A percentile compares a stretch with the other conserved stretches of the same genome.
Conservation (phyloP, 2,797 vertebrate genomes). For the Centroberyx gerrardi region DNA sequence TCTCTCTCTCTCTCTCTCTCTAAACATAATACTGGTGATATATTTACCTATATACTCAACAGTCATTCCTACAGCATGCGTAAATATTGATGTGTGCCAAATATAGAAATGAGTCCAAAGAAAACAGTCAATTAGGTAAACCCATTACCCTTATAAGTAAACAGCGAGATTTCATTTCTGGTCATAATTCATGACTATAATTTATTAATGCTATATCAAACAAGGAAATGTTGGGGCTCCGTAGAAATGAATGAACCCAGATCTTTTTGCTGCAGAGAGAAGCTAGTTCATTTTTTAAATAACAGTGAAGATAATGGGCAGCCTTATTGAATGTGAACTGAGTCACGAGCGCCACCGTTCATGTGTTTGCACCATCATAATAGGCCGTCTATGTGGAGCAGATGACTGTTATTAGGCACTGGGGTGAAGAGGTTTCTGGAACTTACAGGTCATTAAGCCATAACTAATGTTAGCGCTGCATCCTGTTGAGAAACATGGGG, state of each 20-base stretch:
- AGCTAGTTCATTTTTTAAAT: slow-evolving; percentile 19
- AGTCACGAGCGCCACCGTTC: slow-evolving; percentile 21
- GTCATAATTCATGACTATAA: slow-evolving; percentile 30
- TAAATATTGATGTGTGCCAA: slow-evolving; percentile 44
- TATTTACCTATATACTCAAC: neutral
- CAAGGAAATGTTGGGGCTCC: too few relatives aligned
- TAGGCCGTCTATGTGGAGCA: slow-evolving; percentile 5
- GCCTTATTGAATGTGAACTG: slow-evolving; percentile 11
- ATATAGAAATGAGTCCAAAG: slow-evolving; percentile 44
- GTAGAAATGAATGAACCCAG: slow-evolving; percentile 46
- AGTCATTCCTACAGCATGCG: slow-evolving; percentile 6
- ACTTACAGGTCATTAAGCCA: neutral
- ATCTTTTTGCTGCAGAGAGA: neutral
- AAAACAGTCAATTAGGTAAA: slow-evolving; percentile 41
- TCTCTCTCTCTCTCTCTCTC: neutral
- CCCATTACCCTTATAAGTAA: slow-evolving; percentile 20
- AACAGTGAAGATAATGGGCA: slow-evolving; percentile 20
- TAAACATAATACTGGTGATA: too few relatives aligned
- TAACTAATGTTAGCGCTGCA: too few relatives aligned
- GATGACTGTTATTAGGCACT: slow-evolving; percentile 32
- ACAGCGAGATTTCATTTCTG: slow-evolving; percentile 42
- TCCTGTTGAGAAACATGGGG: neutral
- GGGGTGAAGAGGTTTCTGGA: slow-evolving; percentile 12
- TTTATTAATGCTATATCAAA: slow-evolving; percentile 45
- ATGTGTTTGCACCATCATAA: slow-evolving; percentile 42